These are phyloP conservation scores for Xanthostigma xanthostigma DNA, from an alignment of 2,888 invertebrate genomes.

Conservation along the genomic window DNA sequence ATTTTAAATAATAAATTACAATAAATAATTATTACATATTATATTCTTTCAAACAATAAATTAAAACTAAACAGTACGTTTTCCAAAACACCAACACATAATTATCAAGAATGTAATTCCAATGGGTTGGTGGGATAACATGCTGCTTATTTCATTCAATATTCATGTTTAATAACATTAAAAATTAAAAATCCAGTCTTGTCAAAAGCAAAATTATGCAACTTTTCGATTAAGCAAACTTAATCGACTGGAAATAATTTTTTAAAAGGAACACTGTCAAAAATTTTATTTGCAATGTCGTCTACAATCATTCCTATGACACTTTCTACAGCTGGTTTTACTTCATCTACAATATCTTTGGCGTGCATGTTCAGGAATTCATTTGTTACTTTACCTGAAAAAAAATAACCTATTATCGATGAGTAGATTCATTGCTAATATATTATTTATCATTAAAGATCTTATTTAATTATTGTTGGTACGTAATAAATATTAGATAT, in stretches of 20 bases:
- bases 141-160: no score
- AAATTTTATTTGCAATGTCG: slow-evolving; percentile 38
- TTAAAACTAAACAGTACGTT: no score
- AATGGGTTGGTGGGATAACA: no score
- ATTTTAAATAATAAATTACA: no score
- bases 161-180: no score
- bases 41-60: no score
- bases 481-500: no score
- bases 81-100: no score
- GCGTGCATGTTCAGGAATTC: slow-evolving; percentile 43
- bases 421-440: neutral
- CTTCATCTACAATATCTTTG: slow-evolving; percentile 35
- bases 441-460: neutral
- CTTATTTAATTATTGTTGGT: neutral
- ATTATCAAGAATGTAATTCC: no score
- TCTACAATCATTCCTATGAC: slow-evolving; percentile 41
- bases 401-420: neutral
- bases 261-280: slow-evolving; percentile 31
- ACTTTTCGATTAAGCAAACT: neutral
- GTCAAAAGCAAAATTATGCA: no score
- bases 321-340: slow-evolving; percentile 42
- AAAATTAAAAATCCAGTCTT: no score
- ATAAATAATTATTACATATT: no score
- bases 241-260: slow-evolving; percentile 30
- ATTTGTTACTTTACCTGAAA: slow-evolving; percentile 42